A percentile compares a stretch with the other conserved stretches of the same genome.
Evolutionary conservation across 2,888 invertebrate genomes (phyloP).

Genomic region (Ferrisia virgata): DNA sequence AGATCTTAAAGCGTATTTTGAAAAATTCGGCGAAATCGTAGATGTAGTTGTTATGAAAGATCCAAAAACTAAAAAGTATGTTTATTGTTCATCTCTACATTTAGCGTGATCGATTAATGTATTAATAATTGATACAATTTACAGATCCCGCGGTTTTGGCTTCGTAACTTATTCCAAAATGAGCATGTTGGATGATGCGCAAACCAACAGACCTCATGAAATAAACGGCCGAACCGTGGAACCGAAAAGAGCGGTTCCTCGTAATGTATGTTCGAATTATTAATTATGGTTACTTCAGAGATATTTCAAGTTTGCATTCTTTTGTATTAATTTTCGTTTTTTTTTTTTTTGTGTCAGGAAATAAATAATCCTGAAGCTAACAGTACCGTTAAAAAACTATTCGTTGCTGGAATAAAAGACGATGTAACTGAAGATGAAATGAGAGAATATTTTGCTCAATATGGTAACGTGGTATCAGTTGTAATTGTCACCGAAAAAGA

Average conservation of each 20-base stretch:
- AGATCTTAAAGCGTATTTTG: conserved; percentile 86
- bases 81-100: neutral
- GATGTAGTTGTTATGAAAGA: conserved; percentile 98
- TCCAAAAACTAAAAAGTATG: conserved; percentile 73
- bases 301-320: neutral
- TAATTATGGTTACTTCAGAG: neutral
- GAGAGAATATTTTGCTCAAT: conserved; percentile 74
- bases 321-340: neutral
- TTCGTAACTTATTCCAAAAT: conserved; percentile 94
- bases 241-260: conserved; percentile 93
- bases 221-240: conserved; percentile 79
- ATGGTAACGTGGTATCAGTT: conserved; percentile 76
- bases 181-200: conserved; percentile 94
- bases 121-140: neutral
- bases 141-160: conserved; percentile 90
- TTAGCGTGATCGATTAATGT: neutral
- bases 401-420: conserved; percentile 90
- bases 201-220: conserved; percentile 62
- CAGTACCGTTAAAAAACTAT: conserved; percentile 89
- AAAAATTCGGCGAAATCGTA: conserved; percentile 94
- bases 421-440: conserved; percentile 88
- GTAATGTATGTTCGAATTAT: conserved; percentile 57
- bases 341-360: conserved; percentile 59
- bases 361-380: conserved; percentile 90
- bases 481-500: conserved; percentile 89